Percentiles rank a stretch among this genome's conserved stretches.
These are phyloP conservation scores for Aleiodes leptofemur DNA, from an alignment of 2,888 invertebrate species.

Conservation along the genomic window DNA sequence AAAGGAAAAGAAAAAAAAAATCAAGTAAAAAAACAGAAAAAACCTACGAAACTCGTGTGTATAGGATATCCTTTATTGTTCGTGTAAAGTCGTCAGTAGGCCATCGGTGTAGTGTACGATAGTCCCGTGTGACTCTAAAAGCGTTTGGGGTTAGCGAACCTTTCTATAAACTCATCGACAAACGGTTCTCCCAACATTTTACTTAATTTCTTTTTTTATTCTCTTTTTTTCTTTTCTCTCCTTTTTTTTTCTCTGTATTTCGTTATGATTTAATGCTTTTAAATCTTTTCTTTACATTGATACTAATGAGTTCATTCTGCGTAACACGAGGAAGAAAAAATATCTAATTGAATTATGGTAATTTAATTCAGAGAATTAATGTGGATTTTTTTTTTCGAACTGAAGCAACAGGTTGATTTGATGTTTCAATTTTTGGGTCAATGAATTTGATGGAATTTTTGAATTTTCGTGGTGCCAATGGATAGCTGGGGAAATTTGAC, in stretches of 20 bases:
- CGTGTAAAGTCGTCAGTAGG: slow-evolving; percentile 44
- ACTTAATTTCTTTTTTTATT: slow-evolving; percentile 18
- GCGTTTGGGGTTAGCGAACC: slow-evolving; percentile 54
- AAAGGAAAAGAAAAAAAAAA: too few relatives aligned
- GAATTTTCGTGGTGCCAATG: not conserved
- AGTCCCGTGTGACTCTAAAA: slow-evolving; percentile 31
- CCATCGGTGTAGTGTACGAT: slow-evolving; percentile 40
- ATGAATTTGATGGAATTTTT: not conserved
- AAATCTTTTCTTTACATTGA: slow-evolving; percentile 10
- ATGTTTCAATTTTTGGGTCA: not conserved
- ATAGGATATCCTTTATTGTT: slow-evolving; percentile 44
- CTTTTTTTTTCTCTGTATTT: not conserved
- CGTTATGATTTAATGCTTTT: not conserved
- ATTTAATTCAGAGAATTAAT: too few relatives aligned
- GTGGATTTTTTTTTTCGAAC: too few relatives aligned
- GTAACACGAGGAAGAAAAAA: not conserved
- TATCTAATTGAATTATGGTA: not conserved
- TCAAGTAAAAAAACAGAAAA: too few relatives aligned
- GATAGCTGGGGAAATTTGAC: too few relatives aligned
- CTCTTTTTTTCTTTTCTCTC: not conserved
- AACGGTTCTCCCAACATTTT: slow-evolving; percentile 29
- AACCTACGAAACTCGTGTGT: not conserved
- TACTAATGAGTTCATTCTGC: not conserved
- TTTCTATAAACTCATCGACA: slow-evolving; percentile 12
- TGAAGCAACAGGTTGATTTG: too few relatives aligned